Percentiles rank a stretch among this genome's conserved stretches.
phyloP scores from a whole-genome alignment of 1,140 invertebrate genomes.

The Eriosoma lanigerum region DNA sequence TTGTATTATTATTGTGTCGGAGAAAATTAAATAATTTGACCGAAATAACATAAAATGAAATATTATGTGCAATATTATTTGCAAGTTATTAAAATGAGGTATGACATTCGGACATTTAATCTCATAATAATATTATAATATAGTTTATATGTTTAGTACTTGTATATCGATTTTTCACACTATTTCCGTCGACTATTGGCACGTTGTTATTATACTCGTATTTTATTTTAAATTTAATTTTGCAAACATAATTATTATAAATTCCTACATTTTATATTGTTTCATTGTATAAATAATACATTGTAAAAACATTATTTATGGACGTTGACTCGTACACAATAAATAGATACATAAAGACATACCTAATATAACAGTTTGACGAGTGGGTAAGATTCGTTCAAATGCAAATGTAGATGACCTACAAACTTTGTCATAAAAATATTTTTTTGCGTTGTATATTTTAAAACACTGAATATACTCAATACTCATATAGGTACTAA shows the following conservation, averaged over 20 bases:
- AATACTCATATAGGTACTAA: too few relatives aligned
- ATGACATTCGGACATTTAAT: too few relatives aligned
- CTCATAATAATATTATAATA: too few relatives aligned
- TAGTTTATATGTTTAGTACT: too few relatives aligned
- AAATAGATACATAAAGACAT: not conserved
- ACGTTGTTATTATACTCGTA: too few relatives aligned
- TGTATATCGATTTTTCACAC: too few relatives aligned
- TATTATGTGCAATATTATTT: not conserved
- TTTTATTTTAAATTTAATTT: too few relatives aligned
- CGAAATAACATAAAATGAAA: not conserved
- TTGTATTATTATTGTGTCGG: not conserved
- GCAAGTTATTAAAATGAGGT: too few relatives aligned
- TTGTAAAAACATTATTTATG: not conserved
- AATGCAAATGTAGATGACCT: conserved; percentile 5
- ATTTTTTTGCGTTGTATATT: not conserved
- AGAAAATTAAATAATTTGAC: not conserved
- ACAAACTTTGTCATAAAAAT: not conserved
- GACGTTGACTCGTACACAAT: not conserved
- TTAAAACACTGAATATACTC: not conserved
- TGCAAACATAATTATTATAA: too few relatives aligned
- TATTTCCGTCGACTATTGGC: too few relatives aligned
- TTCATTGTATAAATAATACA: too few relatives aligned
- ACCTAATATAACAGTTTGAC: not conserved
- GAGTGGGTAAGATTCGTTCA: not conserved
- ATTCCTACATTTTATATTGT: too few relatives aligned